Conservation (phyloP, 2,888 invertebrate species). For the Drosophila helvetica region DNA sequence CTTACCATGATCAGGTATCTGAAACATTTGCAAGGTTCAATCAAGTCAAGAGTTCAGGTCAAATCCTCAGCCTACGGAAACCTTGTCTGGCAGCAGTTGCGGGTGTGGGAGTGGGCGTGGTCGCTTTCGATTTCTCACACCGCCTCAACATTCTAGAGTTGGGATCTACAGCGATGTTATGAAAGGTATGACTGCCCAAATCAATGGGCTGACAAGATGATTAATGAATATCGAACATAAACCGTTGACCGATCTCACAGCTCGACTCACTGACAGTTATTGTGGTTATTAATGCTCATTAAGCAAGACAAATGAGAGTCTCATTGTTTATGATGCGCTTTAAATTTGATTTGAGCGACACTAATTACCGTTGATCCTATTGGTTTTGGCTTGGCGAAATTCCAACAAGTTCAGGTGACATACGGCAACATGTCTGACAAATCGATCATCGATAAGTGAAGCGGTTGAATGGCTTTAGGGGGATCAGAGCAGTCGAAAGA, state of each 20-base stretch:
- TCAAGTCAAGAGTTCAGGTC: constrained; percentile 6
- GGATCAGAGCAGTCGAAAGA: not conserved
- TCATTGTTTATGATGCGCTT: constrained; percentile 62
- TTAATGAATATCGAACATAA: constrained; percentile 37
- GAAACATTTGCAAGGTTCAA: constrained; percentile 32
- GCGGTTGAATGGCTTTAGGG: constrained; percentile 27
- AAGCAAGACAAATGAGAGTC: constrained; percentile 62
- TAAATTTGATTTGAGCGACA: constrained; percentile 70
- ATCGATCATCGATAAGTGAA: constrained; percentile 24
- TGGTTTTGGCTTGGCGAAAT: constrained; percentile 51
- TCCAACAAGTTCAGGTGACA: constrained; percentile 35
- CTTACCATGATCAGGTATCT: constrained; percentile 40
- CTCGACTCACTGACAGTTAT: constrained; percentile 62
- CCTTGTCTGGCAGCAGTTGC: constrained; percentile 16
- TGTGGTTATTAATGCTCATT: constrained; percentile 57
- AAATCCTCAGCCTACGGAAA: not conserved
- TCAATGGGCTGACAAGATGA: constrained; percentile 27
- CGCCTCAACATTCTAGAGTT: constrained; percentile 18
- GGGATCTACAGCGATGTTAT: constrained; percentile 32
- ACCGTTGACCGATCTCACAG: constrained; percentile 27
- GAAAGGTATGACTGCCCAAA: constrained; percentile 37
- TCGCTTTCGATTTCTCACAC: constrained; percentile 44
- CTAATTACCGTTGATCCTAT: constrained; percentile 66
- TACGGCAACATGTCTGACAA: not conserved
- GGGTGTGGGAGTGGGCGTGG: constrained; percentile 49